phyloP scores from a whole-genome alignment of 2,113 vertebrate genomes.

The Parus major region DNA sequence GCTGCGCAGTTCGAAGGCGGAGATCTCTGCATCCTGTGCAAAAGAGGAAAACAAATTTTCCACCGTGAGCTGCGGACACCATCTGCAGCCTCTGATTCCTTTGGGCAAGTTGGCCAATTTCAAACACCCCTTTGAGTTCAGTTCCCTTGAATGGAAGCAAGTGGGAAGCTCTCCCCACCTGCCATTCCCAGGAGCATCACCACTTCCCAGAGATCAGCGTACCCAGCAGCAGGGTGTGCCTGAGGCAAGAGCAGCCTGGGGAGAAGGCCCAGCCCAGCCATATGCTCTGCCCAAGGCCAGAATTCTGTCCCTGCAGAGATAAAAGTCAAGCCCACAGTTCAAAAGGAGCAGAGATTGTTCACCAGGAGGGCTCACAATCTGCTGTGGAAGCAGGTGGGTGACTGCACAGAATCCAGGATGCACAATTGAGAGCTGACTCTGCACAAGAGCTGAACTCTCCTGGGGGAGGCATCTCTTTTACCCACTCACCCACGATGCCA shows the following conservation, averaged over 20 bases:
- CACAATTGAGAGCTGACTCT: background rate
- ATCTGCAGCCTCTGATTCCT: background rate
- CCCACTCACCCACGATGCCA: background rate
- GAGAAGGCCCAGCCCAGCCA: background rate
- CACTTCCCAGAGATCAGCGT: background rate
- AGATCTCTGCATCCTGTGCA: constrained; percentile 80
- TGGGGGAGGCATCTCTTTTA: background rate
- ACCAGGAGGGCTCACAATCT: rapidly evolving
- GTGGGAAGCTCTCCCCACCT: background rate
- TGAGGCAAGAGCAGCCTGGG: background rate
- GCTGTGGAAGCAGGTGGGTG: background rate
- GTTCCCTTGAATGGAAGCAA: background rate
- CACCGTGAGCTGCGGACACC: background rate
- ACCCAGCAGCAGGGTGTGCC: background rate
- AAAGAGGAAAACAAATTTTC: background rate
- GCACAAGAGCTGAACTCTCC: background rate
- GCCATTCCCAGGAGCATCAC: background rate
- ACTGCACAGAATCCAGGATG: background rate
- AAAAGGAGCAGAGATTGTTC: background rate
- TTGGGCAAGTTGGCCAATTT: background rate
- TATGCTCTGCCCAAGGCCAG: background rate
- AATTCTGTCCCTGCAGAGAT: background rate
- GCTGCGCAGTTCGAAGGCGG: constrained; percentile 74
- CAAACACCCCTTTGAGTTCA: background rate
- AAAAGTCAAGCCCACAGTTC: background rate